Conservation (phyloP, 2,888 invertebrate genomes). For the Meloe dianella region DNA sequence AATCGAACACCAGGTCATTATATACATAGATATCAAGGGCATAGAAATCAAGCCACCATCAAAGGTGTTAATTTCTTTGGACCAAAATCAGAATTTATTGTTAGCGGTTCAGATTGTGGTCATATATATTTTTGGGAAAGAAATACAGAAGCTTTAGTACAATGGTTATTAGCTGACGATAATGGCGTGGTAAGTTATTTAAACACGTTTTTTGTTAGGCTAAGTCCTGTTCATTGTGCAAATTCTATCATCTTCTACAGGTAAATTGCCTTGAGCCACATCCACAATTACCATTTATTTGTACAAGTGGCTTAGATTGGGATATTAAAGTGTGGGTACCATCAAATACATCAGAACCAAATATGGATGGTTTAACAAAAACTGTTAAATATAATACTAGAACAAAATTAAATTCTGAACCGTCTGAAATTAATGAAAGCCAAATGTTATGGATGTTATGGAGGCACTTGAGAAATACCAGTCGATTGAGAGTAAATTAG, state of each 20-base stretch:
- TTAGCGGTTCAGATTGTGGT: slow-evolving; percentile 94
- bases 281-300: slow-evolving; percentile 84
- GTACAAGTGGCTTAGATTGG: slow-evolving; percentile 89
- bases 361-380: slow-evolving; percentile 63
- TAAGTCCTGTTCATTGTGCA: no score
- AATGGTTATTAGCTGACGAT: slow-evolving; percentile 82
- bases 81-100: slow-evolving; percentile 85
- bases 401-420: slow-evolving; percentile 32
- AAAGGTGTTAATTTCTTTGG: slow-evolving; percentile 96
- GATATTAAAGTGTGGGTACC: slow-evolving; percentile 95
- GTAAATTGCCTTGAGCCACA: slow-evolving; percentile 93
- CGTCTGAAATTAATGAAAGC: slow-evolving; percentile 49
- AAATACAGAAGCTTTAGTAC: slow-evolving; percentile 85
- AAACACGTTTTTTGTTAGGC: slow-evolving; percentile 6
- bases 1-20: slow-evolving; percentile 60
- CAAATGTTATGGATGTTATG: slow-evolving; percentile 57
- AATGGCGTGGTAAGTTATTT: slow-evolving; percentile 78
- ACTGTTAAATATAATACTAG: slow-evolving; percentile 50
- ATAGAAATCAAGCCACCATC: slow-evolving; percentile 70
- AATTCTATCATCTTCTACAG: slow-evolving; percentile 65
- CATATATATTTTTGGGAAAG: slow-evolving; percentile 91
- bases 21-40: slow-evolving; percentile 65
- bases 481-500: slow-evolving; percentile 35
- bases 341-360: slow-evolving; percentile 65
- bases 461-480: slow-evolving; percentile 50